These are phyloP conservation scores for Blennius ocellaris DNA, from an alignment of 2,113 vertebrate genomes.

Conservation along the genomic window DNA sequence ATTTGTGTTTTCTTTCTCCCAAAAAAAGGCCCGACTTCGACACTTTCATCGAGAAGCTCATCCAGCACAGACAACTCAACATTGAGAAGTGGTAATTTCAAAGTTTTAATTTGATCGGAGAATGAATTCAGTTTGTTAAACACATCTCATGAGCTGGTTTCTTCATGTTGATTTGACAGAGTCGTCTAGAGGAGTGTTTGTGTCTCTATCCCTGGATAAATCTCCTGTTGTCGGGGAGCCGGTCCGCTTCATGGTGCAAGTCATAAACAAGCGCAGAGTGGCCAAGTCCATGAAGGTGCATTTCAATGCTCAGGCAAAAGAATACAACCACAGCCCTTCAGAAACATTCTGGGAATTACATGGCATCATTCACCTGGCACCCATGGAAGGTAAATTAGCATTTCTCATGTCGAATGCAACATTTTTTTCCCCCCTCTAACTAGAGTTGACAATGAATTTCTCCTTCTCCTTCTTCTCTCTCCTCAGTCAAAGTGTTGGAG, in stretches of 20 bases:
- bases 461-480: background rate
- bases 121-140: rapidly evolving
- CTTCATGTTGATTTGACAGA: conserved; percentile 12
- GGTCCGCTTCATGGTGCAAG: conserved; percentile 69
- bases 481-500: conserved; percentile 63
- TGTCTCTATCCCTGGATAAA: conserved; percentile 68
- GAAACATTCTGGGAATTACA: conserved; percentile 78
- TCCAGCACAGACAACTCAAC: conserved; percentile 44
- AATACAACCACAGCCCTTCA: conserved; percentile 76
- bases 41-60: conserved; percentile 56
- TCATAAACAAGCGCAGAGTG: conserved; percentile 61
- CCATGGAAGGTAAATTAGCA: conserved; percentile 70
- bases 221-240: conserved; percentile 64
- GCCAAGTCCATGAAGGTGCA: conserved; percentile 67
- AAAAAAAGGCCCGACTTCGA: conserved; percentile 50
- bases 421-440: rapidly evolving
- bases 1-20: background rate
- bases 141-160: conserved; percentile 2
- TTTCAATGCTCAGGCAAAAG: conserved; percentile 81
- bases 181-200: conserved; percentile 30
- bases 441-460: background rate
- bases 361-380: conserved; percentile 54
- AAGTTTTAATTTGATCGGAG: background rate
- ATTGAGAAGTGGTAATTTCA: conserved; percentile 40
- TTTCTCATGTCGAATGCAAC: background rate